phyloP scores from a whole-genome alignment of 2,113 vertebrate genomes.

The Monopterus albus region DNA sequence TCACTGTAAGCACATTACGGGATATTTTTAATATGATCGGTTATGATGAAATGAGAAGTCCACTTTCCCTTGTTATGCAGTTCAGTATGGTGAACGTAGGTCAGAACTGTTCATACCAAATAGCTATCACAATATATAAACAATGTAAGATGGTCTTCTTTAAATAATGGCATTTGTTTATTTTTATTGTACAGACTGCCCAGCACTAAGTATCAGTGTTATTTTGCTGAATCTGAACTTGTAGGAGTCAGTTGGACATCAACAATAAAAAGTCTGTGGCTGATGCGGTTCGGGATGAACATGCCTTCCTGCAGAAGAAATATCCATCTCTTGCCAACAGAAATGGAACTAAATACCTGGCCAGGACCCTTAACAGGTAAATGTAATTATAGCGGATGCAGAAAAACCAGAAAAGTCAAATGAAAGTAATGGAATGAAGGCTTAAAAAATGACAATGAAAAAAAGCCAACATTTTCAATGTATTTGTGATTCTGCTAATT shows the following conservation, averaged over 20 bases:
- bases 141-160: neutral
- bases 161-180: too few relatives aligned
- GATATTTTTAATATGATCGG: neutral
- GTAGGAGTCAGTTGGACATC: slow-evolving; percentile 98
- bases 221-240: neutral
- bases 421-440: too few relatives aligned
- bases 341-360: slow-evolving; percentile 97
- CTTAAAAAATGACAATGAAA: too few relatives aligned
- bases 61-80: neutral
- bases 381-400: too few relatives aligned
- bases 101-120: too few relatives aligned
- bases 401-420: too few relatives aligned
- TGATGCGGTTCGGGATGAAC: slow-evolving; percentile 94
- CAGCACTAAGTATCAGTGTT: neutral
- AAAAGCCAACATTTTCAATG: too few relatives aligned
- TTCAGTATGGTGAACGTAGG: neutral
- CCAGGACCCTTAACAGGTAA: slow-evolving; percentile 97
- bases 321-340: slow-evolving; percentile 96
- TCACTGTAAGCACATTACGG: slow-evolving; percentile 2
- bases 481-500: too few relatives aligned
- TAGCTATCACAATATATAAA: neutral
- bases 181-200: too few relatives aligned
- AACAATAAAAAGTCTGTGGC: slow-evolving; percentile 95
- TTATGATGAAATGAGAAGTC: neutral
- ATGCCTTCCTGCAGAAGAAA: slow-evolving; percentile 97